Evolutionary conservation across 2,113 vertebrate species (phyloP).

Genomic region (Crotalus tigris): DNA sequence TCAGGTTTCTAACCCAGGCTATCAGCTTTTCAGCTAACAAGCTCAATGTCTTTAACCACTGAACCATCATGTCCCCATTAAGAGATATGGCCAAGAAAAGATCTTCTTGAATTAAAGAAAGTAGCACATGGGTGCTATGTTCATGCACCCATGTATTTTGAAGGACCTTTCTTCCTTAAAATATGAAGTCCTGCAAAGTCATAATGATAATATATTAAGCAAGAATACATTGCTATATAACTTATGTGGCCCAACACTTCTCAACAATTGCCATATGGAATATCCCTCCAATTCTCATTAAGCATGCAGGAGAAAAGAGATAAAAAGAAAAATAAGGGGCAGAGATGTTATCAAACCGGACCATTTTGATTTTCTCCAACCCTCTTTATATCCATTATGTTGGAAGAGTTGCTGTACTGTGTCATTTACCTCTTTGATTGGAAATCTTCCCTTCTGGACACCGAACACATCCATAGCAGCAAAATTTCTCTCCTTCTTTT

Average conservation of each 20-base stretch:
- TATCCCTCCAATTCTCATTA: not conserved
- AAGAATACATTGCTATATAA: not conserved
- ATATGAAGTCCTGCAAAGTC: not conserved
- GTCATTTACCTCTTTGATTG: not conserved
- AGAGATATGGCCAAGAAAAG: not conserved
- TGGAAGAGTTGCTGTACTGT: not conserved
- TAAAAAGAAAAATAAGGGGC: not conserved
- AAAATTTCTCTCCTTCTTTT: not conserved
- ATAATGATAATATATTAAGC: not conserved
- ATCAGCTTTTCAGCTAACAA: too few relatives aligned
- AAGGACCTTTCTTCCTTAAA: not conserved
- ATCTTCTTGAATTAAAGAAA: not conserved
- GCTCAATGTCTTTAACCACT: too few relatives aligned
- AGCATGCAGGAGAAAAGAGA: not conserved
- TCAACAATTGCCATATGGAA: not conserved
- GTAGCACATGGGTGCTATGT: not conserved
- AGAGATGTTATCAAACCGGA: not conserved
- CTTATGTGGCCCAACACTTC: not conserved
- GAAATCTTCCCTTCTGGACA: slow-evolving; percentile 3
- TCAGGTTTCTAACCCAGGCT: too few relatives aligned
- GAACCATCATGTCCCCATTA: too few relatives aligned
- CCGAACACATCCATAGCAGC: not conserved
- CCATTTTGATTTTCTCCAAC: not conserved
- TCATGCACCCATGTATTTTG: not conserved
- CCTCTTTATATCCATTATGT: not conserved